These are phyloP conservation scores for Himalopsyche phryganea DNA, from an alignment of 1,140 invertebrate species.

Conservation along the genomic window DNA sequence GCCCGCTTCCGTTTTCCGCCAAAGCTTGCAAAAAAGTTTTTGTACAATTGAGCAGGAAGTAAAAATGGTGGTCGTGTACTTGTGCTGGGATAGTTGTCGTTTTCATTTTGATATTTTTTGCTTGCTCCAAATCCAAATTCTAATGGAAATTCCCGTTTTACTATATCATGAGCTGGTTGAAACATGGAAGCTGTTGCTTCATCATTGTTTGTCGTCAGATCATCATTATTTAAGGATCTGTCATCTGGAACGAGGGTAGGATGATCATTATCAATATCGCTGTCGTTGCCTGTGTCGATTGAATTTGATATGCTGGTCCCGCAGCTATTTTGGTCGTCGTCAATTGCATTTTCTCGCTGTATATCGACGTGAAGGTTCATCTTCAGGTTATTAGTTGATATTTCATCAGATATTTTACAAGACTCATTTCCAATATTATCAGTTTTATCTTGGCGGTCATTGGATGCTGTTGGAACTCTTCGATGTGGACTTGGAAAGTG, in stretches of 20 bases:
- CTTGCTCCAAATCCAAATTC: conserved; percentile 47
- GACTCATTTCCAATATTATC: background rate
- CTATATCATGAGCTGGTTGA: conserved; percentile 48
- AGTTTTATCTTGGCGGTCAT: background rate
- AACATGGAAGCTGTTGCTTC: conserved; percentile 28
- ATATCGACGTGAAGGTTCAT: conserved; percentile 28
- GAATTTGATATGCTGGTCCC: conserved; percentile 32
- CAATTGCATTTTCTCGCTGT: conserved; percentile 19
- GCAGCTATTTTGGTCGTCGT: conserved; percentile 33
- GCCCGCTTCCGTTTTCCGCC: conserved; percentile 48
- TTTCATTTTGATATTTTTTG: conserved; percentile 44
- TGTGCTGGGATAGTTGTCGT: conserved; percentile 33
- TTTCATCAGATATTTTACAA: conserved; percentile 1
- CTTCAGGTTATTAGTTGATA: conserved; percentile 10
- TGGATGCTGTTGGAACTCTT: background rate
- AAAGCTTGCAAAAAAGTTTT: conserved; percentile 67
- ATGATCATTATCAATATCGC: conserved; percentile 47
- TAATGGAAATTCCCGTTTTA: conserved; percentile 51
- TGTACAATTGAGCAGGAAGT: conserved; percentile 72
- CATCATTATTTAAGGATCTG: conserved; percentile 33
- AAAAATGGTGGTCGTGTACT: conserved; percentile 53
- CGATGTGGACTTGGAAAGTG: conserved; percentile 16
- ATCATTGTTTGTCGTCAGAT: conserved; percentile 13
- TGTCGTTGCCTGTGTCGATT: conserved; percentile 32
- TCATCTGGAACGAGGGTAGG: conserved; percentile 38